Base-by-base conservation (phyloP, 2,797 vertebrate species). In the Tauraco hartlaubi region DNA sequence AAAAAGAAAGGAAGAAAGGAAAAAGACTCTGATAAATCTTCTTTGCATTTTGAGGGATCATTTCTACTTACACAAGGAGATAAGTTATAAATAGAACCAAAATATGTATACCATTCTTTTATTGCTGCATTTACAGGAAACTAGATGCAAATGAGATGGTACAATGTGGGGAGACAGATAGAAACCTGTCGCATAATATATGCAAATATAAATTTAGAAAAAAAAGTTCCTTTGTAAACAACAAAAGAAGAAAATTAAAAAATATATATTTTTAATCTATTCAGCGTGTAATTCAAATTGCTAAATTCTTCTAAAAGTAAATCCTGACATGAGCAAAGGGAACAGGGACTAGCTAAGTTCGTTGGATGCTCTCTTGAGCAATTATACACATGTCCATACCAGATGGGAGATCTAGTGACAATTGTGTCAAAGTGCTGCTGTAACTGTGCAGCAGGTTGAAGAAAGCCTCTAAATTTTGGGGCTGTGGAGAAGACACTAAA, bases 1-100 rank as follows among this genome's bases (percentile, higher is more conserved):
- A 76, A 83, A 95, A 82, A 74, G 48, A 92, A 68, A 62, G 66
- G 52, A 85, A 64, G 61, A 18, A 37, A 85, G 29, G 19, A 66
- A 85, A 72, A 92, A 85, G 37, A 63, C 1, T 9, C 51, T n/a
- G 43, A 93, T 63, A 33, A 23, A 76, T 88, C 66, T 78, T 23
- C n/a, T 69, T 68, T 59, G 55, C 3, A 0, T 95, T 90, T 73
- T 75, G 55, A 80, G 82, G 33, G 20, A 75, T 79, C 11, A 9
- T 90, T 91, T 91, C 37, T 90, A 17, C 54, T 59, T 84, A 71
- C 63, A 28, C 20, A 43, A 82, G 46, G 33, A 73, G 14, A 16
- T 49, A 69, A 54, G 13, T 72, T 83, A 77, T 68, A 78, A 88
- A 74, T 75, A 86, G 58, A 72, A 68, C 4, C 11, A 18, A 15